Conservation (phyloP, 2,888 invertebrate genomes). For the Chalcis sispes region DNA sequence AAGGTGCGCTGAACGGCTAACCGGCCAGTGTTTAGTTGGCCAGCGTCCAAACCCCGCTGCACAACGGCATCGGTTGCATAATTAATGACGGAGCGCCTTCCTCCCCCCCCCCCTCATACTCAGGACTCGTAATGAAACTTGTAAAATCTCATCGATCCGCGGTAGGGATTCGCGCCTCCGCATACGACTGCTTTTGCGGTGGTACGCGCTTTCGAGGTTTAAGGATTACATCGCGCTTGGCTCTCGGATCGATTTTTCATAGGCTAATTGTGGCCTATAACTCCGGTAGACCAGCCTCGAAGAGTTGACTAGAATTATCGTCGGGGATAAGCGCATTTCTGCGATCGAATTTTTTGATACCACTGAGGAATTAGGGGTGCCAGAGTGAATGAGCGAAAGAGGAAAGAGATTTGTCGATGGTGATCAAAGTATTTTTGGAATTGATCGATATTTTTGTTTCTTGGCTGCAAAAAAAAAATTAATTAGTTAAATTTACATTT, state of each 20-base stretch:
- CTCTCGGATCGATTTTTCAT: slow-evolving; percentile 25
- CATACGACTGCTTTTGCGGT: background rate
- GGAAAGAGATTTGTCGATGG: background rate
- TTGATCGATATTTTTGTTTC: slow-evolving; percentile 6
- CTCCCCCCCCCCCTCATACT: too few relatives aligned
- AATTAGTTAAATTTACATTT: too few relatives aligned
- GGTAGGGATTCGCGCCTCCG: slow-evolving; percentile 9
- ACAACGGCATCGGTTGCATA: too few relatives aligned
- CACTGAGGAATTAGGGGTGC: too few relatives aligned
- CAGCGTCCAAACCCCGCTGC: too few relatives aligned
- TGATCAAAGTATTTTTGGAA: slow-evolving; percentile 4
- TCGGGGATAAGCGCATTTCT: too few relatives aligned
- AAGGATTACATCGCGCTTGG: background rate
- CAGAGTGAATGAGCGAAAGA: background rate
- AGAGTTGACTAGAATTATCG: background rate
- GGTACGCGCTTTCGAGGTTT: background rate
- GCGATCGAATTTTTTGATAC: slow-evolving; percentile 27
- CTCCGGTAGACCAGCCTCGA: background rate
- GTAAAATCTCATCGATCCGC: slow-evolving; percentile 31
- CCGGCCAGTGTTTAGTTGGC: too few relatives aligned
- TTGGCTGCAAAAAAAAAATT: too few relatives aligned
- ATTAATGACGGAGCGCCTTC: background rate
- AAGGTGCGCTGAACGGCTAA: too few relatives aligned
- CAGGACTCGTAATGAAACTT: background rate
- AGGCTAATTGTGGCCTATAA: slow-evolving; percentile 31